Percentiles rank a stretch among this genome's conserved stretches.
These are phyloP conservation scores for Prunella strophiata DNA, from an alignment of 2,797 vertebrate species.

Conservation along the genomic window DNA sequence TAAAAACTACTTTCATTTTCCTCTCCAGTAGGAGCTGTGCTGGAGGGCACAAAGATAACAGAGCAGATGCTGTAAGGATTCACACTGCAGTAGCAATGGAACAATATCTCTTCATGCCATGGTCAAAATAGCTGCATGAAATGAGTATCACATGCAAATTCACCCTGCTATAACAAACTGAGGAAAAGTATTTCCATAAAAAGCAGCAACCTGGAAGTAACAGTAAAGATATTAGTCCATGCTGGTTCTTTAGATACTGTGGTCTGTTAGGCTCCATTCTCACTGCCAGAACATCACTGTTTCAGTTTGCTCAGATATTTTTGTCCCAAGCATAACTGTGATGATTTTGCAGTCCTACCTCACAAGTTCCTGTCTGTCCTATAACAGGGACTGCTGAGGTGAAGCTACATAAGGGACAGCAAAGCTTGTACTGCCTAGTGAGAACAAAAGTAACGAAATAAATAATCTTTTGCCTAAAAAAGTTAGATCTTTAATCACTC, in stretches of 20 bases:
- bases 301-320: neutral
- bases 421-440: neutral
- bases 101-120: neutral
- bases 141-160: neutral
- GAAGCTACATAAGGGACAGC: neutral
- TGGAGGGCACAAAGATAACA: neutral
- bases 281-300: neutral
- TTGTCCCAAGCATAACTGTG: neutral
- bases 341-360: neutral
- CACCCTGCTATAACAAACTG: neutral
- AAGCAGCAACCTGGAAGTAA: neutral
- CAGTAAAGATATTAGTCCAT: neutral
- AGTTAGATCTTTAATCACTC: neutral
- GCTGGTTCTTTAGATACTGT: neutral
- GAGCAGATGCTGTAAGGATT: neutral
- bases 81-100: neutral
- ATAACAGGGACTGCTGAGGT: neutral
- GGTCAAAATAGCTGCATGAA: slow-evolving; percentile 37
- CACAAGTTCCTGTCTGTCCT: neutral
- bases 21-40: neutral
- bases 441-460: neutral
- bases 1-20: neutral
- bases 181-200: slow-evolving; percentile 10
- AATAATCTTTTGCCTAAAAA: neutral
- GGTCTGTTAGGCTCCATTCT: neutral